Conservation (phyloP, 2,797 vertebrate species). For the Manis javanica region DNA sequence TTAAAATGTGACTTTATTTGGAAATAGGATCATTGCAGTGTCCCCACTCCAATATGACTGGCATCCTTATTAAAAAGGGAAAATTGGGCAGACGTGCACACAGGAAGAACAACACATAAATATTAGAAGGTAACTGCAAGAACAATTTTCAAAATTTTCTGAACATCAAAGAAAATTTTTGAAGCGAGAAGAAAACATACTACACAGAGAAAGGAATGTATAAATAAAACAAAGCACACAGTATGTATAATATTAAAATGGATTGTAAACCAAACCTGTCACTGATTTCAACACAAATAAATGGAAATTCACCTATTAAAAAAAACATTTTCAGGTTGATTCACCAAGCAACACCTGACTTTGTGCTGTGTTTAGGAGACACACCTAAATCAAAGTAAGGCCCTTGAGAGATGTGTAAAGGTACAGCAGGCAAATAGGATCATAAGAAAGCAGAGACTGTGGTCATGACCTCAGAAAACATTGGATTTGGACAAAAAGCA, state of each 20-base stretch:
- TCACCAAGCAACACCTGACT: background rate
- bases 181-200: background rate
- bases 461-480: background rate
- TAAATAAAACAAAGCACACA: background rate
- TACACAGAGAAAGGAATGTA: background rate
- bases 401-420: background rate
- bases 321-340: background rate
- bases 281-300: background rate
- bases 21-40: background rate
- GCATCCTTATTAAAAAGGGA: background rate
- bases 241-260: background rate
- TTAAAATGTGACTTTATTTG: background rate
- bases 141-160: background rate
- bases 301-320: background rate
- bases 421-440: background rate
- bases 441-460: background rate
- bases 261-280: background rate
- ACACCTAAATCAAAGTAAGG: fast-evolving
- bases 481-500: background rate
- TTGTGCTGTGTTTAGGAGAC: background rate
- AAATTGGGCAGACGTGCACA: fast-evolving
- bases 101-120: background rate
- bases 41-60: background rate
- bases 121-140: background rate
- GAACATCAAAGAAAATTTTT: background rate